These are phyloP conservation scores for Plumapathes pennacea DNA, from an alignment of 92 coral and sea anemone species.

Conservation along the genomic window DNA sequence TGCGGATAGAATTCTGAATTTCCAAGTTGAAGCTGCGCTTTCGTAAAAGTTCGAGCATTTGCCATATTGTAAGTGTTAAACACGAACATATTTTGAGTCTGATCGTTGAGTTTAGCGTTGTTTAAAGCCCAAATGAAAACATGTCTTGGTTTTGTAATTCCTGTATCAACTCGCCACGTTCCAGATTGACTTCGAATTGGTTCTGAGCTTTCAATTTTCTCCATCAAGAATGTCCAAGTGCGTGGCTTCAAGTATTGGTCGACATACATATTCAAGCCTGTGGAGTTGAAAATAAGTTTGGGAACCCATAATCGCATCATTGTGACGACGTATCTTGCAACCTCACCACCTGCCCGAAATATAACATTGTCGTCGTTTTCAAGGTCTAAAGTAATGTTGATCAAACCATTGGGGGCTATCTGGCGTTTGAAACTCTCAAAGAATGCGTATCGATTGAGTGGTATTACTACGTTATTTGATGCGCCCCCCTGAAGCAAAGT, in stretches of 20 bases:
- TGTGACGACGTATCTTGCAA: not conserved
- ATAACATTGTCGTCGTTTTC: conserved; percentile 13
- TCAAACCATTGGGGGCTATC: conserved; percentile 6
- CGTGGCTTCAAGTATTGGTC: not conserved
- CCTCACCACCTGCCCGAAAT: not conserved
- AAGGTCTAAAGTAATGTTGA: not conserved
- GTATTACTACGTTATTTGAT: conserved; percentile 3
- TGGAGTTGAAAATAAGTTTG: not conserved
- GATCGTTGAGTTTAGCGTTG: too few relatives aligned
- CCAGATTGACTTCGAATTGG: too few relatives aligned
- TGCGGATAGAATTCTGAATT: too few relatives aligned
- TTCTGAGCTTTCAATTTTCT: not conserved
- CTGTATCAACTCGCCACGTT: too few relatives aligned
- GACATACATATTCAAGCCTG: not conserved
- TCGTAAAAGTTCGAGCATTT: too few relatives aligned
- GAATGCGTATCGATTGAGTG: conserved; percentile 13
- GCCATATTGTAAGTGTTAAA: too few relatives aligned
- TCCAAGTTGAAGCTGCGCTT: too few relatives aligned
- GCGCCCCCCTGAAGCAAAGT: not conserved
- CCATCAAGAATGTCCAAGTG: conserved; percentile 1
- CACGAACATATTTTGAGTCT: too few relatives aligned
- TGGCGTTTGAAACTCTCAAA: conserved; percentile 8
- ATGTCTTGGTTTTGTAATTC: too few relatives aligned
- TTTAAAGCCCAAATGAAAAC: too few relatives aligned
- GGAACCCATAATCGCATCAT: conserved; percentile 12